phyloP scores from a whole-genome alignment of 2,113 vertebrate species.

The Bagarius yarrelli region DNA sequence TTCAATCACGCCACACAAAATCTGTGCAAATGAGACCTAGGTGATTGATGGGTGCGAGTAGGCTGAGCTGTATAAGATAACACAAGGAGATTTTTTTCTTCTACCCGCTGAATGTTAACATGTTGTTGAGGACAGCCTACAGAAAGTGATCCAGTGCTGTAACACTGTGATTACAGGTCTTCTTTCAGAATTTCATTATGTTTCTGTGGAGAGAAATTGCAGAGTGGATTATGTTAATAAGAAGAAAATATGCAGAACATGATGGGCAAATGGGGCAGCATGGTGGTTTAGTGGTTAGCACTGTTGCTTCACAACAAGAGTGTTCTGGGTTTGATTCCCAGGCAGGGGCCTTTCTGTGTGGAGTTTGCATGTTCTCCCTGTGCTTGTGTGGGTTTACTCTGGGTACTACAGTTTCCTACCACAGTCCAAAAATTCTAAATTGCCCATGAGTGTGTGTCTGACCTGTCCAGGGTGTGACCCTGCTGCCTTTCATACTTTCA shows the following conservation, averaged over 20 bases:
- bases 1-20: conserved; percentile 44
- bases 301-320: too few relatives aligned
- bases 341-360: too few relatives aligned
- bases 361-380: too few relatives aligned
- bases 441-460: too few relatives aligned
- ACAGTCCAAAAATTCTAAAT: too few relatives aligned
- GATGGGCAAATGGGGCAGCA: too few relatives aligned
- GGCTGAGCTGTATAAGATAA: conserved; percentile 23
- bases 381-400: too few relatives aligned
- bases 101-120: conserved; percentile 2
- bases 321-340: too few relatives aligned
- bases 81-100: neutral
- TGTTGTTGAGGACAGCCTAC: conserved; percentile 23
- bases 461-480: too few relatives aligned
- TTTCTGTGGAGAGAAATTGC: conserved; percentile 3
- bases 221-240: conserved; percentile 23
- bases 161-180: conserved; percentile 31
- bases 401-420: too few relatives aligned
- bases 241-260: conserved; percentile 8
- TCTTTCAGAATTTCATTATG: conserved; percentile 19
- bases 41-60: conserved; percentile 44
- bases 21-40: conserved; percentile 26
- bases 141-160: neutral
- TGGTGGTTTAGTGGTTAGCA: too few relatives aligned
- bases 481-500: too few relatives aligned